Evolutionary conservation across 2,888 invertebrate species (phyloP).

Genomic region (Cinara cedri): DNA sequence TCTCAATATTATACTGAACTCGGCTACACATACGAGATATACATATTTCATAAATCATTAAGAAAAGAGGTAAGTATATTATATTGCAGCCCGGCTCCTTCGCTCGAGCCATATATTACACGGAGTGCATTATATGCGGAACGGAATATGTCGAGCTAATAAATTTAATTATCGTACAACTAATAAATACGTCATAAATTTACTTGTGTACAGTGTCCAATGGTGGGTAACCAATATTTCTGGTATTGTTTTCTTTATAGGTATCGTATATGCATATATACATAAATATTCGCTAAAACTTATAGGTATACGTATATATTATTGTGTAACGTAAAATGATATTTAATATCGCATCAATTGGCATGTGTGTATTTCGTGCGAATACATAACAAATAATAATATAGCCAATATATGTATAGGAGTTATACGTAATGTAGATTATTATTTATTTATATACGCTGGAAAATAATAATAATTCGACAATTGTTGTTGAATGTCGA

Average conservation of each 20-base stretch:
- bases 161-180: constrained; percentile 42
- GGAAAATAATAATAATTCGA: no score
- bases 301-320: no score
- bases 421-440: no score
- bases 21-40: not conserved
- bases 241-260: constrained; percentile 11
- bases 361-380: no score
- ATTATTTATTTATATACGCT: no score
- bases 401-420: not conserved
- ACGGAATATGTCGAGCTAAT: constrained; percentile 37
- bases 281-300: no score
- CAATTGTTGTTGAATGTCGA: no score
- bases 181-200: constrained; percentile 36
- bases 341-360: no score
- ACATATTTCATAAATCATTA: constrained; percentile 38
- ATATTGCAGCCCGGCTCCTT: not conserved
- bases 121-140: constrained; percentile 20
- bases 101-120: constrained; percentile 21
- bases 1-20: constrained; percentile 3
- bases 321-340: no score
- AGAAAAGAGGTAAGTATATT: constrained; percentile 16
- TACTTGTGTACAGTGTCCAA: not conserved
- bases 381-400: no score
- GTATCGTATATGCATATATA: not conserved
- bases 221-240: not conserved